Conservation (phyloP, 2,888 invertebrate genomes). For the Heliconius ethilla region DNA sequence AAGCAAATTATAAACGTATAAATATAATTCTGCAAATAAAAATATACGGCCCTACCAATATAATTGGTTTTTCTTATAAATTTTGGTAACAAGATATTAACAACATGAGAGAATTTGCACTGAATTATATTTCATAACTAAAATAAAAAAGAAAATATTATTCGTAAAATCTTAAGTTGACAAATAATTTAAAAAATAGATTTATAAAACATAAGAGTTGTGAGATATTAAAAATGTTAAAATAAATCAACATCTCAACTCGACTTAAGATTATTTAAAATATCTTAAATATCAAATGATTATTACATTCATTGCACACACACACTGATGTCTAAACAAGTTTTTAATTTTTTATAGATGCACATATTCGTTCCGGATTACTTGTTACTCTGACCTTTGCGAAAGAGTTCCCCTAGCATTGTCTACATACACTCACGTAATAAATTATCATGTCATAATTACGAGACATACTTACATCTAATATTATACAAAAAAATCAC, state of each 20-base stretch:
- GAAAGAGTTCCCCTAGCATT: slow-evolving; percentile 32
- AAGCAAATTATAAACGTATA: background rate
- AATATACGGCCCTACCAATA: background rate
- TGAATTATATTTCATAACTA: no score
- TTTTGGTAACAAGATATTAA: background rate
- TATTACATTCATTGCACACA: background rate
- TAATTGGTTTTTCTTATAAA: background rate
- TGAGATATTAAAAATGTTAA: background rate
- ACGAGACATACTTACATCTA: slow-evolving; percentile 4
- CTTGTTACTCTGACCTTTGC: slow-evolving; percentile 40
- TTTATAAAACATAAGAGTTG: background rate
- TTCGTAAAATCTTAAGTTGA: background rate
- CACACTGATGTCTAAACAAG: background rate
- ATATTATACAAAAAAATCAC: background rate
- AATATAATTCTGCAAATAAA: background rate
- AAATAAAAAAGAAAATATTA: no score
- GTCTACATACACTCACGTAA: slow-evolving; percentile 18
- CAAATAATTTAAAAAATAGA: background rate
- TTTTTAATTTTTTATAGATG: slow-evolving; percentile 26
- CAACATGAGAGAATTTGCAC: background rate
- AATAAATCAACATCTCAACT: background rate
- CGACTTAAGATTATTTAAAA: background rate
- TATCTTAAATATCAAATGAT: background rate
- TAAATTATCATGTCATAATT: slow-evolving; percentile 15
- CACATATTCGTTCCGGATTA: slow-evolving; percentile 37